These are phyloP conservation scores for Entomobrya multifasciata DNA, from an alignment of 2,888 invertebrate species.

Conservation along the genomic window DNA sequence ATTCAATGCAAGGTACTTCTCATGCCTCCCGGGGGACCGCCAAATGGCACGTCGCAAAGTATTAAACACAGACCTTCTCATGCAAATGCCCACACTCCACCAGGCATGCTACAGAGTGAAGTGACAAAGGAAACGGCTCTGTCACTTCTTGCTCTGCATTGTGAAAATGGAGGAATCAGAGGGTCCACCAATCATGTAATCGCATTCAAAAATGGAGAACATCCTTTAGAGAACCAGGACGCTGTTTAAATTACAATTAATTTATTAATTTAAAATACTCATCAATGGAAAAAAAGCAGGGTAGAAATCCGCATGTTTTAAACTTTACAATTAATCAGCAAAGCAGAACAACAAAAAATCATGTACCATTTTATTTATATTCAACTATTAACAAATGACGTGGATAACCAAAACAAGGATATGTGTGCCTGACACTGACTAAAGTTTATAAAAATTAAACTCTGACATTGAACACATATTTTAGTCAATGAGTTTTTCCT, in stretches of 20 bases:
- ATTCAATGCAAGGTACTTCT: constrained; percentile 80
- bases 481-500: too few relatives aligned
- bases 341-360: too few relatives aligned
- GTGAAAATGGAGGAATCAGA: constrained; percentile 76
- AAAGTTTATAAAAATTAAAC: too few relatives aligned
- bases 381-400: too few relatives aligned
- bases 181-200: constrained; percentile 62
- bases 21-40: not conserved
- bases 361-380: too few relatives aligned
- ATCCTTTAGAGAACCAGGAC: constrained; percentile 61
- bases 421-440: too few relatives aligned
- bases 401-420: too few relatives aligned
- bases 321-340: too few relatives aligned
- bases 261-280: too few relatives aligned
- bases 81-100: constrained; percentile 40
- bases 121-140: constrained; percentile 75
- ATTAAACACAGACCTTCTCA: constrained; percentile 55
- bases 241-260: constrained; percentile 49
- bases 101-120: constrained; percentile 40
- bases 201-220: constrained; percentile 54
- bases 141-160: constrained; percentile 74
- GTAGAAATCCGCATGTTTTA: too few relatives aligned
- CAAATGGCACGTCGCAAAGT: constrained; percentile 40
- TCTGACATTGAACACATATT: too few relatives aligned
- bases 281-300: too few relatives aligned